Evolutionary conservation across 2,113 vertebrate genomes (phyloP), one percentile per base, ranked within the genome.

Genomic region (Chauna torquata): DNA sequence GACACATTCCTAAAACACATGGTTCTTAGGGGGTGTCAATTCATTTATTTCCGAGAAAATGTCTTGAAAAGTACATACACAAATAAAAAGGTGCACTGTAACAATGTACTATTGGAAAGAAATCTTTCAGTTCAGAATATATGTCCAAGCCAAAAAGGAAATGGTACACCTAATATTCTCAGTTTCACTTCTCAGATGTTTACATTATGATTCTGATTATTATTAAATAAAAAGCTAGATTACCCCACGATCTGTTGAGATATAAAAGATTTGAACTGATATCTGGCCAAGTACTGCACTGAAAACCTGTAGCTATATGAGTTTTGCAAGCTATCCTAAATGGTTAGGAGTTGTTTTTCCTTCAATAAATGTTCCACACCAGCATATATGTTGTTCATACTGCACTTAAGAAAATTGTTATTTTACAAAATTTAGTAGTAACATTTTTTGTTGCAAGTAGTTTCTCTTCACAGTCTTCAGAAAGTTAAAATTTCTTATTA

Each of bases 161-260:
- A 96, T 90, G 89, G 72, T 94, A 90, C 92, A 92, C 49, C 79
- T 92, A 83, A 68, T 76, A 83, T 88, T 95, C 75, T 93, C 78
- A 55, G 79, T 65, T 94, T 90, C 19, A 3, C 6, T 88, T 57
- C 70, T 90, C 57, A 92, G 58, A 27, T 92, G 54, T 80, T 93
- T 90, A 93, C 17, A 88, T 83, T 84, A 86, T 40, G 16, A 5
- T 81, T 11, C 7, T 81, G 81, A 93, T 95, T 90, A 92, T 71
- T 71, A 50, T 66, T 77, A 88, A 82, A 94, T 69, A 95, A 82
- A 95, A 95, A 88, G 14, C 40, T 74, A 80, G 36, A 91, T 69
- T 71, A 91, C 34, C 10, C 30, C 24, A 77, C n/a, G 40, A 85
- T 57, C 18, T 91, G 11, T 58, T 85, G 49, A 79, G 44, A 85